These are phyloP conservation scores for Horisme vitalbata DNA, from an alignment of 2,888 invertebrate genomes.

Conservation along the genomic window DNA sequence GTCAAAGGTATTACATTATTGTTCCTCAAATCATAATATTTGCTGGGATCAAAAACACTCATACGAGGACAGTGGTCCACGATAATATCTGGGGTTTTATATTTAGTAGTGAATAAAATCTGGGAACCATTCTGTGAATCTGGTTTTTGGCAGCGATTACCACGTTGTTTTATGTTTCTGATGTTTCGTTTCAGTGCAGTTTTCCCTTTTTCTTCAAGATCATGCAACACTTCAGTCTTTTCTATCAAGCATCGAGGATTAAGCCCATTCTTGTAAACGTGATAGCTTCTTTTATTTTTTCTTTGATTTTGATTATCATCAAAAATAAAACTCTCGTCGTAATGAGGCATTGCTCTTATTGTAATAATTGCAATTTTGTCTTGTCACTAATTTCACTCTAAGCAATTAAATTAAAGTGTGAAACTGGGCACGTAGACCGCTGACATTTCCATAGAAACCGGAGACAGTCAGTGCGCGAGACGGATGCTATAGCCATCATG, in stretches of 20 bases:
- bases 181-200: constrained; percentile 73
- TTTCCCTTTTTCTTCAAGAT: constrained; percentile 66
- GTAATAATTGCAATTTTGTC: constrained; percentile 4
- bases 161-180: constrained; percentile 67
- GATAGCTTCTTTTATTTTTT: constrained; percentile 77
- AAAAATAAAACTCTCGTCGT: constrained; percentile 78
- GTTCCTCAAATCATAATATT: constrained; percentile 66
- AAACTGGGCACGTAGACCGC: constrained; percentile 34
- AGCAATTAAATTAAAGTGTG: constrained; percentile 2
- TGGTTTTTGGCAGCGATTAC: constrained; percentile 57
- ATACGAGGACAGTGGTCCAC: constrained; percentile 67
- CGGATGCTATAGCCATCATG: constrained; percentile 50
- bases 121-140: constrained; percentile 43
- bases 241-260: constrained; percentile 60
- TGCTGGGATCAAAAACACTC: constrained; percentile 64
- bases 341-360: constrained; percentile 70
- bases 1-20: constrained; percentile 62
- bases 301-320: constrained; percentile 76
- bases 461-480: constrained; percentile 43
- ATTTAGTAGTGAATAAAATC: constrained; percentile 42
- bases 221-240: constrained; percentile 59
- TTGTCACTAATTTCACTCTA: constrained; percentile 6
- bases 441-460: constrained; percentile 51
- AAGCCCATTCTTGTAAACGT: constrained; percentile 75
- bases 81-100: constrained; percentile 64